These are phyloP conservation scores for Auanema freiburgensis DNA, from an alignment of 2,888 invertebrate species.

Conservation along the genomic window DNA sequence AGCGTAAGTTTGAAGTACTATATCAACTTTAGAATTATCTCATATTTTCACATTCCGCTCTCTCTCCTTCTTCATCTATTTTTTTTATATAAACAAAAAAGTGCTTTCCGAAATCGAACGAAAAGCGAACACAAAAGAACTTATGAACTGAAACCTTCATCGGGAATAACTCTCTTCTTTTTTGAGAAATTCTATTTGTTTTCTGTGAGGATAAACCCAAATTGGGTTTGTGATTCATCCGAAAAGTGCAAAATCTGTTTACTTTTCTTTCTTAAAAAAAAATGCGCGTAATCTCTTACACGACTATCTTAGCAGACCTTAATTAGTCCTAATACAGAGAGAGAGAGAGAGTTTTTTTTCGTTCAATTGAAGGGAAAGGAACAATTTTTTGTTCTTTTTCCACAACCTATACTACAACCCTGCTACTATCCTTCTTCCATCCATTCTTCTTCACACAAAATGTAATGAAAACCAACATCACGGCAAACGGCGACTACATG, in stretches of 20 bases:
- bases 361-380: too few relatives aligned
- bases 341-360: too few relatives aligned
- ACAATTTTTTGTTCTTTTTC: too few relatives aligned
- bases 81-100: neutral
- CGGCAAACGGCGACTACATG: slow-evolving; percentile 61
- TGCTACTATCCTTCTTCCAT: too few relatives aligned
- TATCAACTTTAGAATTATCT: neutral
- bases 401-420: too few relatives aligned
- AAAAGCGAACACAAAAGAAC: neutral
- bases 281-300: too few relatives aligned
- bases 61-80: neutral
- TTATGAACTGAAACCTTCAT: neutral
- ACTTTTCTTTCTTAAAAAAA: too few relatives aligned
- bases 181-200: slow-evolving; percentile 7
- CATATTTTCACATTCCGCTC: neutral
- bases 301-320: too few relatives aligned
- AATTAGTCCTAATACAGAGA: too few relatives aligned
- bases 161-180: slow-evolving; percentile 1
- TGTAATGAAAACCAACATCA: slow-evolving; percentile 32
- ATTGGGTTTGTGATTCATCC: slow-evolving; percentile 1
- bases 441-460: too few relatives aligned
- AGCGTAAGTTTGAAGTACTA: too few relatives aligned
- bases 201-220: neutral
- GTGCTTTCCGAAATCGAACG: neutral
- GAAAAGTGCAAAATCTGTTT: neutral